Conservation (phyloP, 2,113 vertebrate species). For the Vidua macroura region DNA sequence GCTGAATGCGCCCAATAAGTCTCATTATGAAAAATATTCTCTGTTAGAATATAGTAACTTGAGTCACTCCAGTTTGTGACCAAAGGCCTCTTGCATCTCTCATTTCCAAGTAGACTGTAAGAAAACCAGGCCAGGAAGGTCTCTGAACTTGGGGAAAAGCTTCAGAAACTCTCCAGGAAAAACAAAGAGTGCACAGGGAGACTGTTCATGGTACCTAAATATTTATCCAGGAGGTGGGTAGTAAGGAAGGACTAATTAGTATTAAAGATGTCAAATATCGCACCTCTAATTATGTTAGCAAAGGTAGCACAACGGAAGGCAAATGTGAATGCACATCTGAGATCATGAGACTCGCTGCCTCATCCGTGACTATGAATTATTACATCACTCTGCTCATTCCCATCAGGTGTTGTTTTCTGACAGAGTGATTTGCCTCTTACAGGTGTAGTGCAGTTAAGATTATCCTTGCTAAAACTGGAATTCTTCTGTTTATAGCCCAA, state of each 20-base stretch:
- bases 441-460: not conserved
- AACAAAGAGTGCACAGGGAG: not conserved
- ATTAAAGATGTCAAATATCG: slow-evolving; percentile 5
- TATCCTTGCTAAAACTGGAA: not conserved
- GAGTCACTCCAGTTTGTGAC: accelerated
- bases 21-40: accelerated
- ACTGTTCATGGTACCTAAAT: not conserved
- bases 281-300: not conserved
- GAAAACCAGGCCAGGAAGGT: not conserved
- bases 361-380: not conserved
- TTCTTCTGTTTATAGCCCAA: not conserved
- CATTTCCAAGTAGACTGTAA: accelerated
- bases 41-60: accelerated
- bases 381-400: not conserved
- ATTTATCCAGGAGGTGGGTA: not conserved
- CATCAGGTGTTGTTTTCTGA: not conserved
- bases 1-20: not conserved
- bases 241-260: not conserved
- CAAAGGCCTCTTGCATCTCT: not conserved
- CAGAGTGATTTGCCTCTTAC: not conserved
- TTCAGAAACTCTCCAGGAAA: slow-evolving; percentile 1
- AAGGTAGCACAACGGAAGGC: not conserved
- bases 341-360: not conserved
- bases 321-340: not conserved
- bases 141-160: not conserved